Evolutionary conservation across 2,113 vertebrate genomes (phyloP).

Genomic region (Pachypanchax playfairii): DNA sequence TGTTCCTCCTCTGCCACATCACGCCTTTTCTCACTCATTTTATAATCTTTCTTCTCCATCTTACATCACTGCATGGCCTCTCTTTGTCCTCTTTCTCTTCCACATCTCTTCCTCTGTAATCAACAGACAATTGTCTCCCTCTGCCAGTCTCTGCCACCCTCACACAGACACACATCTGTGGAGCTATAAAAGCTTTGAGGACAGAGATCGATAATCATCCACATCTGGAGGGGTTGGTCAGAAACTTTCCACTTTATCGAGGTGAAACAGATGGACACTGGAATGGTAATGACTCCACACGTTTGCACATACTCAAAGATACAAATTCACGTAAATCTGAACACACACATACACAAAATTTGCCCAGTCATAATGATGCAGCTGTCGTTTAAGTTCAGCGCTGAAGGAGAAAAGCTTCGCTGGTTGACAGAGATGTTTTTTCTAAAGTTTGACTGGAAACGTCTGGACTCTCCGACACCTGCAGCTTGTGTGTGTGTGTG

Average conservation of each 20-base stretch:
- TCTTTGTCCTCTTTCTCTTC: constrained; percentile 3
- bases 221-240: constrained; percentile 37
- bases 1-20: constrained; percentile 16
- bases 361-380: constrained; percentile 37
- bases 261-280: constrained; percentile 41
- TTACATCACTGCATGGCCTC: neutral
- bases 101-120: constrained; percentile 4
- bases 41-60: neutral
- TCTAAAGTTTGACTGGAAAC: constrained; percentile 23
- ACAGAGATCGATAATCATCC: constrained; percentile 36
- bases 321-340: neutral
- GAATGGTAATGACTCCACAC: constrained; percentile 42
- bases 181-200: constrained; percentile 10
- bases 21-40: neutral
- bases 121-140: neutral
- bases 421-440: constrained; percentile 43
- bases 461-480: constrained; percentile 30
- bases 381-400: constrained; percentile 35
- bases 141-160: neutral
- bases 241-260: constrained; percentile 62
- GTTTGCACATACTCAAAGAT: constrained; percentile 3
- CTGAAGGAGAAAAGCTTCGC: constrained; percentile 20
- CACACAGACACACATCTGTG: constrained; percentile 7
- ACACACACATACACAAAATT: constrained; percentile 1
- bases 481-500: constrained; percentile 12